A percentile compares a stretch with the other conserved stretches of the same genome.
These are phyloP conservation scores for Oreortyx pictus DNA, from an alignment of 2,797 vertebrate species.

Conservation along the genomic window DNA sequence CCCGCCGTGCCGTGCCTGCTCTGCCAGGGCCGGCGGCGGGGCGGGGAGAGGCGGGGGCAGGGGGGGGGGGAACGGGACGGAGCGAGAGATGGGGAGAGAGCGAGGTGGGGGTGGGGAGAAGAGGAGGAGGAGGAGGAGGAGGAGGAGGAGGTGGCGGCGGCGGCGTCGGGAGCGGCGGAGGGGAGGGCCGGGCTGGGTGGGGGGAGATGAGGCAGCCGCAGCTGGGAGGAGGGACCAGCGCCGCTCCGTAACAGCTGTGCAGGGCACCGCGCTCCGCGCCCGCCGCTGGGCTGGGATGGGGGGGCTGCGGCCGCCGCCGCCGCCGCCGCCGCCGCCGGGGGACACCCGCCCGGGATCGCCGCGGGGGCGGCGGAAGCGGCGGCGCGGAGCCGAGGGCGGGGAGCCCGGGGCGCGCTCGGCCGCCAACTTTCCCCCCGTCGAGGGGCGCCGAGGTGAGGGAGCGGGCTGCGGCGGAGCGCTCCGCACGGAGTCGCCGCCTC, in stretches of 20 bases:
- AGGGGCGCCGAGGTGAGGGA: not conserved
- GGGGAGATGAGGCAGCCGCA: conserved; percentile 81
- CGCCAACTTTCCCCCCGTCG: conserved; percentile 6
- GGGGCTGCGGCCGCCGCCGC: too few relatives aligned
- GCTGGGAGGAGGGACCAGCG: conserved; percentile 79
- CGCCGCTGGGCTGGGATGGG: too few relatives aligned
- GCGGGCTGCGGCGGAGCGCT: too few relatives aligned
- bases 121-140: conserved; percentile 3
- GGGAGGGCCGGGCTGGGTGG: conserved; percentile 75
- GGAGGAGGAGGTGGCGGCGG: conserved; percentile 44
- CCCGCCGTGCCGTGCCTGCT: conserved; percentile 69
- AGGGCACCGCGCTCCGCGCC: too few relatives aligned
- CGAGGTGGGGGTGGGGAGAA: conserved; percentile 36
- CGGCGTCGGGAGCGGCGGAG: conserved; percentile 73
- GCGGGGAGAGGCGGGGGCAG: conserved; percentile 80
- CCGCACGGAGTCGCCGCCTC: not conserved
- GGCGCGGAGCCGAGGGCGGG: not conserved
- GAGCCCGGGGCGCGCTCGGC: not conserved
- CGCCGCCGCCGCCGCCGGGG: not conserved
- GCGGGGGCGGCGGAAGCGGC: not conserved
- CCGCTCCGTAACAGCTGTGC: conserved; percentile 75
- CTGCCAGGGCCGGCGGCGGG: conserved; percentile 82
- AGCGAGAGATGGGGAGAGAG: conserved; percentile 57
- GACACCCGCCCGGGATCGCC: not conserved
- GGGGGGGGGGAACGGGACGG: conserved; percentile 79